phyloP scores from a whole-genome alignment of 2,888 invertebrate genomes.

The Lepidocyrtinus sp. region DNA sequence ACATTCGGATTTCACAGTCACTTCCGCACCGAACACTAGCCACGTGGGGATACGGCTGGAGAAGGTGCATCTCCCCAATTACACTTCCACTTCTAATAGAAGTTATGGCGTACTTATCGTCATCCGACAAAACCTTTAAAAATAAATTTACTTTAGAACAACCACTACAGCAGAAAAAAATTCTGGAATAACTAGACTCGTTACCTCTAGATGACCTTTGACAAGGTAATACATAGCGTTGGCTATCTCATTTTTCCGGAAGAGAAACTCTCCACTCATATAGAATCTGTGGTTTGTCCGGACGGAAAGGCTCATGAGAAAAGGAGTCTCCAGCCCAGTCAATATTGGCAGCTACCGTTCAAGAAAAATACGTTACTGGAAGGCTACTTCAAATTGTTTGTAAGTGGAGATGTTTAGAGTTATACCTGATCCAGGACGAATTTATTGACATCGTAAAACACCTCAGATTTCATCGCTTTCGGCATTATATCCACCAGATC shows the following conservation, averaged over 20 bases:
- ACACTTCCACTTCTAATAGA: slow-evolving; percentile 67
- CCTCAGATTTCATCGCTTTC: slow-evolving; percentile 64
- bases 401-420: not conserved
- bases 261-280: slow-evolving; percentile 64
- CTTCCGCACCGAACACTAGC: slow-evolving; percentile 67
- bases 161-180: not conserved
- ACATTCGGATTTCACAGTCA: slow-evolving; percentile 65
- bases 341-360: slow-evolving; percentile 51
- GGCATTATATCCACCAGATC: slow-evolving; percentile 66
- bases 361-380: slow-evolving; percentile 3
- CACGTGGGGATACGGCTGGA: slow-evolving; percentile 67
- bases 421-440: slow-evolving; percentile 67
- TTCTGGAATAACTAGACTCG: not conserved
- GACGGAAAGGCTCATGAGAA: slow-evolving; percentile 66
- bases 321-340: slow-evolving; percentile 60
- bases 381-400: slow-evolving; percentile 2
- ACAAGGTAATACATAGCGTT: slow-evolving; percentile 65
- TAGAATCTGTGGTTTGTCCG: slow-evolving; percentile 67
- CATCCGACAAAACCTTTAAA: slow-evolving; percentile 61
- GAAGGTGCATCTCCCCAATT: slow-evolving; percentile 67
- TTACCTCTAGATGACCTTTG: slow-evolving; percentile 67
- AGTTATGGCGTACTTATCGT: slow-evolving; percentile 61
- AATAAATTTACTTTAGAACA: too few relatives aligned
- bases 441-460: slow-evolving; percentile 68
- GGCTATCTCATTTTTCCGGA: slow-evolving; percentile 60